phyloP scores from a whole-genome alignment of 2,888 invertebrate species.

The Taenaris catops region DNA sequence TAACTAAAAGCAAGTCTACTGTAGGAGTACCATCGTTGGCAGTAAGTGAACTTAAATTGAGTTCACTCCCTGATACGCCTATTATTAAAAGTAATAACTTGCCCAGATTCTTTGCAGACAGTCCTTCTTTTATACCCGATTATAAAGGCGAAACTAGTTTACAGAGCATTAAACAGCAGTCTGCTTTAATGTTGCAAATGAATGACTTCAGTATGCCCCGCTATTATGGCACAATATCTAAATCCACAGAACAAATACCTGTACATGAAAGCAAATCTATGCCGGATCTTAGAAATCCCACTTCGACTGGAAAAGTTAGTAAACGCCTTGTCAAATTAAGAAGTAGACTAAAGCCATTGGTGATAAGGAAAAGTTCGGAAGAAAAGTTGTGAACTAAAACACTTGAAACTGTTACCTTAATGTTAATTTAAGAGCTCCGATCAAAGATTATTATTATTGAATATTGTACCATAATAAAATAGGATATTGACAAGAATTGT shows the following conservation, averaged over 20 bases:
- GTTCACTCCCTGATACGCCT: constrained; percentile 68
- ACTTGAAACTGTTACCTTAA: too few species aligned
- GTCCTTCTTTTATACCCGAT: constrained; percentile 48
- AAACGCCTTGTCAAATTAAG: constrained; percentile 66
- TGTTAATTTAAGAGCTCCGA: constrained; percentile 3
- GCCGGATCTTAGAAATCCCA: constrained; percentile 64
- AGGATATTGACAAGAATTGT: too few species aligned
- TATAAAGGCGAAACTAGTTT: constrained; percentile 66
- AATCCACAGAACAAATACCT: constrained; percentile 40
- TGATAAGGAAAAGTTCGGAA: constrained; percentile 68
- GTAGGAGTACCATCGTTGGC: constrained; percentile 51
- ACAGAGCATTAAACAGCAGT: constrained; percentile 73
- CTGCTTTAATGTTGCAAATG: constrained; percentile 67
- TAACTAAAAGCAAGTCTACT: constrained; percentile 64
- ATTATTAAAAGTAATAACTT: constrained; percentile 68
- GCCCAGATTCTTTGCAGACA: constrained; percentile 67
- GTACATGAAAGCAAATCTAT: constrained; percentile 72
- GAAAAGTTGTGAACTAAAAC: constrained; percentile 42
- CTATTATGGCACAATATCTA: constrained; percentile 72
- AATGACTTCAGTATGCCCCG: constrained; percentile 82
- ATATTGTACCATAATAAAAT: too few species aligned
- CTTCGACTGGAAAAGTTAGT: constrained; percentile 51
- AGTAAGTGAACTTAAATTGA: constrained; percentile 50
- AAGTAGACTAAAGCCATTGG: constrained; percentile 63
- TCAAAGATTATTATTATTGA: constrained; percentile 2